Evolutionary conservation across 2,113 vertebrate species (phyloP), one percentile per base, ranked within the genome.

Genomic region (Dipodomys spectabilis): DNA sequence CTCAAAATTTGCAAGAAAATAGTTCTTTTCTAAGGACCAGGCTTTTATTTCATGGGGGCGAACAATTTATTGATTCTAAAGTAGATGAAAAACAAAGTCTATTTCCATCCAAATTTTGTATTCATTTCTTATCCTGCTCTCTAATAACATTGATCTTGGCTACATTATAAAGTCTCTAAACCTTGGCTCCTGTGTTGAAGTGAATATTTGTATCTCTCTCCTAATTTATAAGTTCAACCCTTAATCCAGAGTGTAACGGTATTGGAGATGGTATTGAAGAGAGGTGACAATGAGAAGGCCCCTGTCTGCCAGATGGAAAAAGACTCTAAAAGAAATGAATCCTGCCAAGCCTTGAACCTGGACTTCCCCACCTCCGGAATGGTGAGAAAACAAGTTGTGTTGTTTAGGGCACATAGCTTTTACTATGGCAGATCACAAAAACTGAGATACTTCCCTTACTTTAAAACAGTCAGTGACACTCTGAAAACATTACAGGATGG

Each of bases 21-120:
- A 49, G 44, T 2, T 18, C 7, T 90, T 90, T 92, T 68, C 67
- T 73, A 18, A 75, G 62, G 27, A 53, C 20, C 27, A 78, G 49
- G n/a, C 8, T 89, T 86, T 60, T 18, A 80, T 64, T 79, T 90
- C 60, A 64, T 84, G 35, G 83, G 30, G 8, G 9, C 25, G 57
- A 80, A 82, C 84, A 88, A 74, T 11, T 84, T 64, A 90, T 4
- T 73, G 45, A 88, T 45, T 79, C 57, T 69, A 23, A 93, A 53
- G 53, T 71, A 67, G 60, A 82, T n/a, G 23, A 75, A 86, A 74
- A 60, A 79, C 7, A 74, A 91, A 15, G 13, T 82, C 0, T 57
- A 82, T 68, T 81, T 39, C 8, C 18, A 28, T 88, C 71, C 39
- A 74, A 86, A 86, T n/a, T 44, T 72, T 39, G 3, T 13, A 67